Conservation (phyloP, 37 sponge, comb jelly and placozoan species). For the Oopsacas minuta region DNA sequence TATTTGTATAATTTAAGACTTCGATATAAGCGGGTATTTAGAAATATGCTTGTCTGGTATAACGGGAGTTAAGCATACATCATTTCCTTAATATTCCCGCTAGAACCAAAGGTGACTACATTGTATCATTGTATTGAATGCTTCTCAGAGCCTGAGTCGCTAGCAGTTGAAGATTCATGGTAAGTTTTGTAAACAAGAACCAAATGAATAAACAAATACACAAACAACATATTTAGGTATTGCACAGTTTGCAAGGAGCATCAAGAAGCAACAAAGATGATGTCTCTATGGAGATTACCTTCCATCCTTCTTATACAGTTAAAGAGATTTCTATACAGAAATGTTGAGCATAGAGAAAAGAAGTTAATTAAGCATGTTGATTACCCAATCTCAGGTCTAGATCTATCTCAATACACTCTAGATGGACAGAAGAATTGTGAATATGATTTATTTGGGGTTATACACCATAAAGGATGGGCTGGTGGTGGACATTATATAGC, state of each 20-base stretch:
- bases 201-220: neutral
- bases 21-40: too few species aligned
- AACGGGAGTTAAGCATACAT: too few species aligned
- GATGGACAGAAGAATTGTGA: neutral
- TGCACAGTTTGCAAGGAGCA: conserved; percentile 80
- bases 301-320: conserved; percentile 68
- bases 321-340: conserved; percentile 70
- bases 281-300: conserved; percentile 76
- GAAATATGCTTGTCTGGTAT: too few species aligned
- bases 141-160: conserved; percentile 74
- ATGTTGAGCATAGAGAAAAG: conserved; percentile 36
- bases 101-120: conserved; percentile 24
- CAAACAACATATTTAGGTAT: too few species aligned
- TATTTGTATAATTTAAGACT: too few species aligned
- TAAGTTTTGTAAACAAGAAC: conserved; percentile 21
- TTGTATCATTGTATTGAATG: conserved; percentile 51
- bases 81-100: too few species aligned
- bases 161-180: conserved; percentile 63
- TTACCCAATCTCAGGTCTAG: neutral
- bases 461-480: neutral
- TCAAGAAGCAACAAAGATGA: conserved; percentile 76
- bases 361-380: conserved; percentile 29
- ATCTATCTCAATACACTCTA: neutral
- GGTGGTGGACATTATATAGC: neutral
- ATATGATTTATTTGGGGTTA: neutral